phyloP scores from a whole-genome alignment of 2,888 invertebrate species.

The Plagodis pulveraria region DNA sequence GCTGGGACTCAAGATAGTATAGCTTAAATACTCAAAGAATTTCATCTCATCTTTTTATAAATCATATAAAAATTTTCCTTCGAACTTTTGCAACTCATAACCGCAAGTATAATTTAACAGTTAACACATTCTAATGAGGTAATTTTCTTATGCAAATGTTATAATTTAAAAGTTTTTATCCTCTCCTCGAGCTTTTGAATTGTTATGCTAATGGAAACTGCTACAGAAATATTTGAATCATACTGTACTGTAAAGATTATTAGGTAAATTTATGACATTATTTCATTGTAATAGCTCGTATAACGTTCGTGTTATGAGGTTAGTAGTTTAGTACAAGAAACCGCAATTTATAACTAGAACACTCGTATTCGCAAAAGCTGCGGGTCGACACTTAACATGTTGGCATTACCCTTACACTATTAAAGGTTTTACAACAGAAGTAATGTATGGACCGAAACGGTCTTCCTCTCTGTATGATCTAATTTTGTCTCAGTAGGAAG shows the following conservation, averaged over 20 bases:
- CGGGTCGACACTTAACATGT: conserved; percentile 52
- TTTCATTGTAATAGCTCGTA: neutral
- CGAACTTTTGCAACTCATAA: conserved; percentile 26
- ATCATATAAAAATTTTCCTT: no score
- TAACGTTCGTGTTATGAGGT: conserved; percentile 6
- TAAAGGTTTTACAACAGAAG: conserved; percentile 73
- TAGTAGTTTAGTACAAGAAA: conserved; percentile 18
- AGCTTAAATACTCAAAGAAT: no score
- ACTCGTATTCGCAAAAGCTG: conserved; percentile 40
- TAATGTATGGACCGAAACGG: conserved; percentile 64
- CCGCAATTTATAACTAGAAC: conserved; percentile 31
- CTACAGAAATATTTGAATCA: conserved; percentile 23
- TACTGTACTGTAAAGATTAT: conserved; percentile 16
- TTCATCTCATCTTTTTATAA: no score
- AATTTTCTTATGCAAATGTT: conserved; percentile 43
- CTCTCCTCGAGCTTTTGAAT: conserved; percentile 31
- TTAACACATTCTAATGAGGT: conserved; percentile 43
- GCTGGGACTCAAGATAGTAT: no score
- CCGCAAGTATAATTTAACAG: conserved; percentile 36
- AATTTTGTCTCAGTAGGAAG: conserved; percentile 79
- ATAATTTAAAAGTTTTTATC: conserved; percentile 42
- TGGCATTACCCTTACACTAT: conserved; percentile 61
- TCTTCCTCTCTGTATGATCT: conserved; percentile 75
- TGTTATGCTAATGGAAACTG: conserved; percentile 31
- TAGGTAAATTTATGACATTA: conserved; percentile 17